Evolutionary conservation across 1,140 invertebrate species (phyloP).

Genomic region (Hyposmocoma kahamanoa): DNA sequence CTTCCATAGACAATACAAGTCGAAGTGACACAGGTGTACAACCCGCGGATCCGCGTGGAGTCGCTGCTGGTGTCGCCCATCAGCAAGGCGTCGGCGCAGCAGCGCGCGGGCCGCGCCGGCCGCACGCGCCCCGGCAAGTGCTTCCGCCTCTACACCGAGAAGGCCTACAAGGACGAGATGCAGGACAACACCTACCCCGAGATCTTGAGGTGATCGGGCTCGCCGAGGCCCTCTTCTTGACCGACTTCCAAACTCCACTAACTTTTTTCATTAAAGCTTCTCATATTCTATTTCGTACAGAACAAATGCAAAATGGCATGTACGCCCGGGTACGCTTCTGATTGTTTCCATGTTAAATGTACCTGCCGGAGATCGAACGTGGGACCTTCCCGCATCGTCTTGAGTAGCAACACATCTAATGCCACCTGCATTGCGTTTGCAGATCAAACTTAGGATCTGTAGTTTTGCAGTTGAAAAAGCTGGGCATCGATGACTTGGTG

Average conservation of each 20-base stretch:
- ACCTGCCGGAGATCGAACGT: no score
- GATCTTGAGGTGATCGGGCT: slow-evolving; percentile 84
- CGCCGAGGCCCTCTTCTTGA: no score
- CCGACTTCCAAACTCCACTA: no score
- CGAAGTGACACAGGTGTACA: slow-evolving; percentile 45
- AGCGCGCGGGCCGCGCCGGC: slow-evolving; percentile 97
- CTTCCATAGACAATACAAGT: no score
- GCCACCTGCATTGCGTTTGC: slow-evolving; percentile 45
- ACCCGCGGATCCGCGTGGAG: slow-evolving; percentile 85
- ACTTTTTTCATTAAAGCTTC: no score
- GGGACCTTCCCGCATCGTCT: slow-evolving; percentile 1
- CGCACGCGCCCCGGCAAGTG: slow-evolving; percentile 98
- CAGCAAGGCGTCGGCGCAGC: slow-evolving; percentile 99
- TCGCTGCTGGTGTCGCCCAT: slow-evolving; percentile 98
- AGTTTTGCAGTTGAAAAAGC: slow-evolving; percentile 98
- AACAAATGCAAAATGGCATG: no score
- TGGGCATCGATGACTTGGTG: slow-evolving; percentile 99
- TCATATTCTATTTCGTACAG: no score
- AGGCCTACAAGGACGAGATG: slow-evolving; percentile 99
- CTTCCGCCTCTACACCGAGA: slow-evolving; percentile 98
- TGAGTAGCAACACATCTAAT: slow-evolving; percentile 24
- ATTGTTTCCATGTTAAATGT: no score
- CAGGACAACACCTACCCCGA: slow-evolving; percentile 99
- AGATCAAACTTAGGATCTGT: slow-evolving; percentile 96
- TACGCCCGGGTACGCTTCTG: no score